Evolutionary conservation across 2,797 vertebrate species (phyloP).

Genomic region (Carapus acus): DNA sequence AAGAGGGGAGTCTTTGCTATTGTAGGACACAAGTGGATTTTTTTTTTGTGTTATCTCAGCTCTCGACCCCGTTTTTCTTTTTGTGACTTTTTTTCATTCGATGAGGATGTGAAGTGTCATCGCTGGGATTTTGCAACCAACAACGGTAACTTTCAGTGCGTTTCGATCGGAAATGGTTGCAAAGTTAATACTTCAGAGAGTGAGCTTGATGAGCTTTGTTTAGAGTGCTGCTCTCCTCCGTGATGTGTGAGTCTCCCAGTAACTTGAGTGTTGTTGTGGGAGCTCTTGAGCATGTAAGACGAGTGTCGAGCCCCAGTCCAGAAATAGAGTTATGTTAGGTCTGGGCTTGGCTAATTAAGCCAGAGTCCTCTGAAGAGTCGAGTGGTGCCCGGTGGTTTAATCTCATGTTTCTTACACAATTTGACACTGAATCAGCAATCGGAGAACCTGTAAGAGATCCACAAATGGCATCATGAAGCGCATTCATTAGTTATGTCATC

Average conservation of each 20-base stretch:
- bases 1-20: conserved; percentile 37
- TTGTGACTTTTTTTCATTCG: conserved; percentile 27
- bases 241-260: conserved; percentile 43
- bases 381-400: conserved; percentile 28
- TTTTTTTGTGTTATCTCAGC: conserved; percentile 36
- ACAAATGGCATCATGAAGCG: conserved; percentile 25
- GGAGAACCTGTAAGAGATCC: conserved; percentile 29
- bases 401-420: conserved; percentile 32
- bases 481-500: conserved; percentile 31
- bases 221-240: conserved; percentile 13
- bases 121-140: conserved; percentile 37
- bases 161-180: conserved; percentile 35
- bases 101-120: conserved; percentile 43
- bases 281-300: conserved; percentile 59
- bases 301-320: conserved; percentile 55
- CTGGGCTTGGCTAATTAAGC: conserved; percentile 62
- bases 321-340: conserved; percentile 69
- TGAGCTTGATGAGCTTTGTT: conserved; percentile 39
- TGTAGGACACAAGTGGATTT: conserved; percentile 49
- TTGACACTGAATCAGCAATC: conserved; percentile 27
- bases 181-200: conserved; percentile 39
- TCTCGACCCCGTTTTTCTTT: conserved; percentile 27
- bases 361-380: conserved; percentile 35
- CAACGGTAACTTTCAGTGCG: conserved; percentile 51
- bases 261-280: conserved; percentile 62